Base-by-base conservation (phyloP, 2,888 invertebrate species). In the Acheta domesticus region DNA sequence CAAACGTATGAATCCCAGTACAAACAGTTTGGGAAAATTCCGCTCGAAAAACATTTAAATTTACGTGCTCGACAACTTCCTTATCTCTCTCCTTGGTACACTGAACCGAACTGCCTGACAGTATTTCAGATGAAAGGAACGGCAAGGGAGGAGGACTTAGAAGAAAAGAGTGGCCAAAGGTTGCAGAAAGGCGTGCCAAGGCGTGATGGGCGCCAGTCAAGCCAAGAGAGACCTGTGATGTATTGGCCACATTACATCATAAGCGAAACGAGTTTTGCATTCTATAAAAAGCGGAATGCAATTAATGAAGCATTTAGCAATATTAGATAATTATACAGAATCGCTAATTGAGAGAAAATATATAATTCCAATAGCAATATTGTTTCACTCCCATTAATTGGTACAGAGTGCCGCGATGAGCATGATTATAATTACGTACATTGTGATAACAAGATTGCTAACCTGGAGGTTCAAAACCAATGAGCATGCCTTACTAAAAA, bases 271-370 rank as follows among this genome's bases (percentile, higher is more conserved):
- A 62, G 62, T 62, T 62, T 62, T 19, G 16, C 62, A 14, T 19
- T 62, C 62, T 62, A 62, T 62, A 62, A 62, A 62, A 62, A 62
- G 62, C 62, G 8, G n/a, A 62, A 62, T 62, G 62, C 62, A 62
- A 62, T 62, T 62, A 62, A 62, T 62, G 62, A 62, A 62, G 62
- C 62, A 62, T 62, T 14, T 62, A 62, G 62, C 62, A n/a, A n/a
- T 19, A 62, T 62, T 62, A 62, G 62, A n/a, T 62, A 62, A 62
- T 62, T 62, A 14, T 62, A 62, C n/a, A 62, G 16, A 36, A 36
- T 62, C 62, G n/a, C 62, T 62, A 62, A 62, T 62, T 62, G 62
- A 62, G 62, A 62, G 62, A 62, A n/a, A 62, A 62, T 19, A 62
- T 14, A 19, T 62, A 62, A 62, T 62, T n/a, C 62, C 62, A 62